A percentile compares a stretch with the other conserved stretches of the same genome.
Conservation (phyloP, 2,113 vertebrate genomes). For the Herpetotheres cachinnans region DNA sequence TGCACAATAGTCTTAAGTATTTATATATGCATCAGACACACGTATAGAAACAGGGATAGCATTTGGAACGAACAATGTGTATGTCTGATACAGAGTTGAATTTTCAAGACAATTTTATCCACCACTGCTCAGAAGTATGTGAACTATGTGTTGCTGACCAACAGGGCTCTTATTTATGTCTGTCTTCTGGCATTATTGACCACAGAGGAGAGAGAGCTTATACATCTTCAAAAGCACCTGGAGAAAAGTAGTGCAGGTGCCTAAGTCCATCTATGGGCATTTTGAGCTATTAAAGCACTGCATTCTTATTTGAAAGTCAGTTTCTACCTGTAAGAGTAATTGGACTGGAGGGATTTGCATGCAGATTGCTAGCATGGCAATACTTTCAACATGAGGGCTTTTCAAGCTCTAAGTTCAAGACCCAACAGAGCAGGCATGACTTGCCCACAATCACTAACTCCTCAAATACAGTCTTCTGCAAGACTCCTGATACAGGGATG, state of each 20-base stretch:
- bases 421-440: background rate
- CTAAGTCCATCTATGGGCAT: background rate
- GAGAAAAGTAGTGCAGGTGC: background rate
- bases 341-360: background rate
- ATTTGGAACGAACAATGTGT: background rate
- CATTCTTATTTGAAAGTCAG: background rate
- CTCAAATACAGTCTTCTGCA: background rate
- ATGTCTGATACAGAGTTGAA: background rate
- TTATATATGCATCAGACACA: background rate
- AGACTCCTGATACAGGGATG: background rate
- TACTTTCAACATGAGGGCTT: background rate
- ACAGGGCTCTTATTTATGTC: background rate
- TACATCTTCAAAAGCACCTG: background rate
- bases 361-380: background rate
- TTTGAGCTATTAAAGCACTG: background rate
- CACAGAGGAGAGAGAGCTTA: background rate
- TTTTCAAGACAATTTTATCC: background rate
- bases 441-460: background rate
- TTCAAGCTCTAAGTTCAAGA: background rate
- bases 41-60: background rate
- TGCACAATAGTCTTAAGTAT: background rate
- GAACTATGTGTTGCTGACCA: background rate
- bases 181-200: background rate
- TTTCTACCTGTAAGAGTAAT: background rate
- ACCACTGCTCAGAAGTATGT: background rate